Evolutionary conservation across 92 coral and sea anemone genomes (phyloP).

Genomic region (Heliopora coerulea): DNA sequence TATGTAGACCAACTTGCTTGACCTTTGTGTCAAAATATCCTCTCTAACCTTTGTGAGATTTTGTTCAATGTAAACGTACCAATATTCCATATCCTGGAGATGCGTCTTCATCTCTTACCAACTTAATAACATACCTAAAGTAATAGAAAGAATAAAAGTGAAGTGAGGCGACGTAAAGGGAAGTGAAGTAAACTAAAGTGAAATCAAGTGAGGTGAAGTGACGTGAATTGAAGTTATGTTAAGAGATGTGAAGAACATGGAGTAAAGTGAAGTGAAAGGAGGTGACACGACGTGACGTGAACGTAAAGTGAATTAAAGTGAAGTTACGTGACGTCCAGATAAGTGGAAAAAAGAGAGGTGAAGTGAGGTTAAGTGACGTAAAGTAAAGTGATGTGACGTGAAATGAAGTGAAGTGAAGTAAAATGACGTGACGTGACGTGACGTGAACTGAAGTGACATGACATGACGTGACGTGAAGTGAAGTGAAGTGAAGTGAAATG

Average conservation of each 20-base stretch:
- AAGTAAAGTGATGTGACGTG: background rate
- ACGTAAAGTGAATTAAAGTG: background rate
- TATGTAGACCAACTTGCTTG: no score
- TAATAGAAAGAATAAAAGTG: background rate
- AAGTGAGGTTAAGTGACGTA: background rate
- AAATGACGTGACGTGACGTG: no score
- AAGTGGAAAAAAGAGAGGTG: background rate
- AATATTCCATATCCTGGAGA: background rate
- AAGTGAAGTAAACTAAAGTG: no score
- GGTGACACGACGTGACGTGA: background rate
- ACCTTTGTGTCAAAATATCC: no score
- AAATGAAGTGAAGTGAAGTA: no score
- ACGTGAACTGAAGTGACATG: no score
- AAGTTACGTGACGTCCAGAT: background rate
- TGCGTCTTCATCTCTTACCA: conserved; percentile 16
- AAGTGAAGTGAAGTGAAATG: conserved; percentile 2
- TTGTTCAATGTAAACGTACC: background rate
- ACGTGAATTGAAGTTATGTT: no score
- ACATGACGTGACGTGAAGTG: no score
- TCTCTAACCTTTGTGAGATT: no score
- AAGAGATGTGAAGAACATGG: background rate
- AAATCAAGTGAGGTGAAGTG: no score
- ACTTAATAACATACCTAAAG: conserved; percentile 24
- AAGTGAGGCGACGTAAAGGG: background rate
- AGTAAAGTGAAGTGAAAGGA: no score